Evolutionary conservation across 2,113 vertebrate species (phyloP).

Genomic region (Ovis canadensis): DNA sequence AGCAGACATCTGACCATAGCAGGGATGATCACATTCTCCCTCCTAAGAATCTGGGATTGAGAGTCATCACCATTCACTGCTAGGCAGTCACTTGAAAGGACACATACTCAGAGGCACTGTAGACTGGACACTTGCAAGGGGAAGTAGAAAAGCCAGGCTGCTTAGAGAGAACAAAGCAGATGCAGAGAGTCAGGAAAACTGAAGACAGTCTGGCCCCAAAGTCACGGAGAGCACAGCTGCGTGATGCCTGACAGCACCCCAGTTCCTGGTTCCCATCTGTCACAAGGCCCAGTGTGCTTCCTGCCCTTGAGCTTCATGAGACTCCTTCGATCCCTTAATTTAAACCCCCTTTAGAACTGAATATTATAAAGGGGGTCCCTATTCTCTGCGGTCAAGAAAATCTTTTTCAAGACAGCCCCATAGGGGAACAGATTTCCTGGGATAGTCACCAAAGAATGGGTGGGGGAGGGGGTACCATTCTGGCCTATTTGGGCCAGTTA

Average conservation of each 20-base stretch:
- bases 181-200: background rate
- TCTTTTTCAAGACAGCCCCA: background rate
- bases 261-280: background rate
- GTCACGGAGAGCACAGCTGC: background rate
- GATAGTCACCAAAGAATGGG: background rate
- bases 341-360: background rate
- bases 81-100: background rate
- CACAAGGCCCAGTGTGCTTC: background rate
- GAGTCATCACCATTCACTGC: background rate
- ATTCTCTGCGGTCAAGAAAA: conserved; percentile 34
- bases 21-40: background rate
- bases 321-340: background rate
- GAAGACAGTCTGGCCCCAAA: background rate
- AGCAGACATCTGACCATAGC: background rate
- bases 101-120: background rate
- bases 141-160: conserved; percentile 4
- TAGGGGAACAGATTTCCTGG: background rate
- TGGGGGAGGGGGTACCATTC: background rate
- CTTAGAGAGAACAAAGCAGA: background rate
- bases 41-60: background rate
- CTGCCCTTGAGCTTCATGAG: background rate
- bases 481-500: background rate
- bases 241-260: background rate
- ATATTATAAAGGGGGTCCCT: conserved; percentile 6
- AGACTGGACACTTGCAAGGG: background rate